Base-by-base conservation (phyloP, 2,797 vertebrate genomes). In the Lophotriccus pileatus region DNA sequence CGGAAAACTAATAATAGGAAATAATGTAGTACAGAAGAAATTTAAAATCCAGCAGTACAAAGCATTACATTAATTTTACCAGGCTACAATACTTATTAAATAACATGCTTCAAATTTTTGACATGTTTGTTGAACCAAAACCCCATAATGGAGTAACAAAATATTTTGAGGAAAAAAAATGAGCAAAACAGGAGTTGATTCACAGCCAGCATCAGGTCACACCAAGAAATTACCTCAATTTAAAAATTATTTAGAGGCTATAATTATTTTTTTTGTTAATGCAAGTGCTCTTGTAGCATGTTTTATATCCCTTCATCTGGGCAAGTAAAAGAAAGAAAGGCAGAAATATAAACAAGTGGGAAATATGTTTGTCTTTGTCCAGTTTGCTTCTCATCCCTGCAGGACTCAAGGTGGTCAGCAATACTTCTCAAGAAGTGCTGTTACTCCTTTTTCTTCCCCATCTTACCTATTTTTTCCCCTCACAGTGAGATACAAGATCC, bases 211-310 rank as follows among this genome's bases (percentile, higher is more conserved):
- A 80, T 43, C 46, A 75, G 84, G 81, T 80, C 87, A 78, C 53
- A 49, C 17, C 68, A 76, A 93, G 56, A 34, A 94, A 93, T 93
- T 93, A 41, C 25, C 21, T 86, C n/a, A 70, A 91, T 89, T 92
- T 82, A 58, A 85, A 90, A 80, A 36, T 59, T 7, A 59, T 87
- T 69, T 82, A 91, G 50, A 87, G 53, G 36, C 53, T 87, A 34
- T 63, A 86, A 81, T 94, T 91, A 46, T 37, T 46, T 46, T 69
- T 81, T 82, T 81, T 68, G 5, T 50, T 74, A 41, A 47, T 49
- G 41, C 59, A 82, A 94, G 59, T 77, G 30, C 2, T 76, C 32
- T 39, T 49, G 30, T 32, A 44, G 28, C 11, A 22, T 83, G 34
- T 60, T 92, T 82, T 60, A 58, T 83, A 90, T 80, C 56, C 37